Conservation (phyloP, 2,113 vertebrate genomes). For the Microcebus murinus region DNA sequence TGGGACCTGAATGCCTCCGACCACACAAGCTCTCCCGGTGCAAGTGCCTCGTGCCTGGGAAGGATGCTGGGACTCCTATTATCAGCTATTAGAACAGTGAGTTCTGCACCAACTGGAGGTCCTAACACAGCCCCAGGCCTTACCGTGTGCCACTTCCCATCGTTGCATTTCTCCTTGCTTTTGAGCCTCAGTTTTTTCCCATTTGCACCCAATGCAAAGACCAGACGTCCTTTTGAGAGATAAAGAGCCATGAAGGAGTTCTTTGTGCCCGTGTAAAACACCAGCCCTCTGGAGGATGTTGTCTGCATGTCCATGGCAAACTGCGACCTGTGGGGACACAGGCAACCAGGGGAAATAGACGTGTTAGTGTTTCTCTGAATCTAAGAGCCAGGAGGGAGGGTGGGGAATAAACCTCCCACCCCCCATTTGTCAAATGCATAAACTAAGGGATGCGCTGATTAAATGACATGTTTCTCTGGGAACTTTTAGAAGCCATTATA, state of each 20-base stretch:
- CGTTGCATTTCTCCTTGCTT: constrained; percentile 90
- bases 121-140: constrained; percentile 73
- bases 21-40: fast-evolving
- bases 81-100: not conserved
- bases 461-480: not conserved
- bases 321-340: constrained; percentile 85
- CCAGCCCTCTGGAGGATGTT: constrained; percentile 87
- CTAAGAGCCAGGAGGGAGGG: not conserved
- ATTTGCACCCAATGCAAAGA: constrained; percentile 86
- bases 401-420: not conserved
- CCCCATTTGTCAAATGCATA: not conserved
- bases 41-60: not conserved
- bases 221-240: constrained; percentile 91
- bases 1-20: not conserved
- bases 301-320: constrained; percentile 92
- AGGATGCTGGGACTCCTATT: not conserved
- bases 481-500: not conserved
- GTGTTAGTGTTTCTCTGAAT: not conserved
- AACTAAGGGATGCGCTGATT: not conserved
- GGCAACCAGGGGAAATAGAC: not conserved
- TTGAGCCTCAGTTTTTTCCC: constrained; percentile 89
- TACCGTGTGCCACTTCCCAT: constrained; percentile 96
- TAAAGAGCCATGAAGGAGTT: constrained; percentile 89
- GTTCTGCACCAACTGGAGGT: too few species aligned
- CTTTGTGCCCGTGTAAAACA: constrained; percentile 87